These are phyloP conservation scores for Rhagonycha fulva DNA, from an alignment of 2,888 invertebrate species.

Conservation along the genomic window DNA sequence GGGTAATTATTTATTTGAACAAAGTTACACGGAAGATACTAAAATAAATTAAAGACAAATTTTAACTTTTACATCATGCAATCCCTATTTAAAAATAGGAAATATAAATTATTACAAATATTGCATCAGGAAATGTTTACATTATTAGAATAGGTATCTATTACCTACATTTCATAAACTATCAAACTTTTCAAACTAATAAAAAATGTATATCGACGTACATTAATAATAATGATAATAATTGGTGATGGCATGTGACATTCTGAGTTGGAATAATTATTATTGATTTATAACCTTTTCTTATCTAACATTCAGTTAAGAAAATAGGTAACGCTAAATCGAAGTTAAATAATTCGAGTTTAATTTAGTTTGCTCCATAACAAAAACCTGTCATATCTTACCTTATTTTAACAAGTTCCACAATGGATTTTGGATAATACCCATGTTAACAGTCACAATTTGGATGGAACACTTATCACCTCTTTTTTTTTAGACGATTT, in stretches of 20 bases:
- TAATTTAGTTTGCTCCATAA: background rate
- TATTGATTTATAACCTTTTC: background rate
- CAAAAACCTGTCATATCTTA: too few relatives aligned
- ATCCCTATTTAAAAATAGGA: background rate
- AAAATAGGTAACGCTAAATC: background rate
- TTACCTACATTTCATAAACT: background rate
- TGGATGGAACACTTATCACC: too few relatives aligned
- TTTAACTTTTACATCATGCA: background rate
- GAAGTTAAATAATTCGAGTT: background rate
- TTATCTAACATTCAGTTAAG: background rate
- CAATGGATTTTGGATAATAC: too few relatives aligned
- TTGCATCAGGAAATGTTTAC: background rate
- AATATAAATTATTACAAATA: background rate
- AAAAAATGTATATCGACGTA: background rate
- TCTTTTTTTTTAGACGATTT: too few relatives aligned
- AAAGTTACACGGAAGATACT: background rate
- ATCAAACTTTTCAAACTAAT: background rate
- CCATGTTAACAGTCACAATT: too few relatives aligned
- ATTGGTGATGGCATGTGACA: background rate
- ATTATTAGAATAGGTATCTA: too few relatives aligned
- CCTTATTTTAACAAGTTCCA: too few relatives aligned
- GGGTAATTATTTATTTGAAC: background rate
- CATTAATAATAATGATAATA: background rate
- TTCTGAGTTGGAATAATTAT: background rate
- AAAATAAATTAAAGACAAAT: background rate